Base-by-base conservation (phyloP, 37 sponge, comb jelly and placozoan species). In the Hormiphora californensis region DNA sequence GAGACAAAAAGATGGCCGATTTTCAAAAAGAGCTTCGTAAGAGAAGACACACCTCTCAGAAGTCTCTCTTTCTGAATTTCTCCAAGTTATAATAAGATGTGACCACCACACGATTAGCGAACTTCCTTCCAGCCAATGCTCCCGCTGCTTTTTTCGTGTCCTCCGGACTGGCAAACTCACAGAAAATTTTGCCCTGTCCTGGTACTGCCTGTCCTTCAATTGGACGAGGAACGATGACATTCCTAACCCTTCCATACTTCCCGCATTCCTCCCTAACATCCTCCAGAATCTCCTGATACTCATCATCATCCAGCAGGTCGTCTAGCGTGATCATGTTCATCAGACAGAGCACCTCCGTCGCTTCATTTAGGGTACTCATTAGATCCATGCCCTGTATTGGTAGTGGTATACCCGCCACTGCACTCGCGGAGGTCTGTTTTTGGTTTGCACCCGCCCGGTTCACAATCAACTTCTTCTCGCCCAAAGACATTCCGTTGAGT, bases 391-490 rank as follows among this genome's bases (percentile, higher is more conserved):
- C 55, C 3, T 44, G 67, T 1, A 87, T 38, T 11, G 85, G 39
- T 19, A 87, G 39, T 33, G 43, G 41, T 33, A 54, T 9, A 33
- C 62, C 86, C 25, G 73, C 63, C 11, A 85, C 85, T 59, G 65
- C 65, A 32, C 85, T 27, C n/a, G n/a, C n/a, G n/a, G n/a, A n/a
- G n/a, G n/a, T n/a, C 51, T 89, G 87, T 87, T 92, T 93, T 23
- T 95, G 90, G 19, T 95, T 95, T 33, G 95, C 94, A 68, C 94
- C 93, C n/a, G 99, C 99, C 30, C 95, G 37, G 85, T 98, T 95
- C n/a, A 98, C 99, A n/a, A 98, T 88, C 36, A 98, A 91, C 86
- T 98, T 98, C 89, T 98, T 98, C 89, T 98, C 99, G n/a, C 99
- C 99, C 49, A 98, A 87, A 59, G 90, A 90, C 99, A 98, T 98